Conservation (phyloP, 2,888 invertebrate genomes). For the Ophion ellenae region DNA sequence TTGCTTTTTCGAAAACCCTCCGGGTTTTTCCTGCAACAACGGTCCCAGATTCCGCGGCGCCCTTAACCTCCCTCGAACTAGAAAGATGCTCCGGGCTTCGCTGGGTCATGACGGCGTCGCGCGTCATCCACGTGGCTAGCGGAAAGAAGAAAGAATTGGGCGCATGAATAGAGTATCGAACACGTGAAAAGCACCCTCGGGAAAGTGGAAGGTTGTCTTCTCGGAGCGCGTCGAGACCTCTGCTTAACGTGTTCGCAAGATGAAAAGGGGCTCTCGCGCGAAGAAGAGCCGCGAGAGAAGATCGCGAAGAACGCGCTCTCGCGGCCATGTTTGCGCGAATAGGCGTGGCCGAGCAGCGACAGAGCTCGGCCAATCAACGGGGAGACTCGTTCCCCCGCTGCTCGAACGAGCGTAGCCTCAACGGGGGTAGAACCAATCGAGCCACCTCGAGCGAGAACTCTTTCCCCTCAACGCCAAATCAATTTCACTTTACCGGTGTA, state of each 20-base stretch:
- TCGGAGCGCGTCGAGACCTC: too few relatives aligned
- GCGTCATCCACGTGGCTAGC: too few relatives aligned
- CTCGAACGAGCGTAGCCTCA: constrained; percentile 9
- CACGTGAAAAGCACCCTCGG: constrained; percentile 15
- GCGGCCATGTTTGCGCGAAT: constrained; percentile 84
- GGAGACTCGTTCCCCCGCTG: constrained; percentile 73
- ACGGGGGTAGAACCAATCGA: constrained; percentile 57
- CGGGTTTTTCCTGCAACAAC: too few relatives aligned
- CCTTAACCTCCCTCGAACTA: too few relatives aligned
- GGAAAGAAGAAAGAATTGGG: too few relatives aligned
- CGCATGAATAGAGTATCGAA: too few relatives aligned
- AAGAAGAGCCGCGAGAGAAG: constrained; percentile 71
- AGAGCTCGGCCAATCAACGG: constrained; percentile 79
- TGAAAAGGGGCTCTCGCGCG: constrained; percentile 67
- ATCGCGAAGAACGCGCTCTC: constrained; percentile 67
- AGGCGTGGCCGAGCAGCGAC: constrained; percentile 79
- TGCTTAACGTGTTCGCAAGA: constrained; percentile 26
- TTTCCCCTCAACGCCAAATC: constrained; percentile 54
- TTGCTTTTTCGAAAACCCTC: too few relatives aligned
- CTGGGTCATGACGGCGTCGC: too few relatives aligned
- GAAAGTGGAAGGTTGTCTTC: neutral
- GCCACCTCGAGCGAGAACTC: constrained; percentile 21
- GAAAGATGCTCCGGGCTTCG: too few relatives aligned
- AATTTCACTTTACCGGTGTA: constrained; percentile 57
- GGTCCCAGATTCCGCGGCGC: too few relatives aligned